phyloP scores from a whole-genome alignment of 2,797 vertebrate species.

The Otus scops region DNA sequence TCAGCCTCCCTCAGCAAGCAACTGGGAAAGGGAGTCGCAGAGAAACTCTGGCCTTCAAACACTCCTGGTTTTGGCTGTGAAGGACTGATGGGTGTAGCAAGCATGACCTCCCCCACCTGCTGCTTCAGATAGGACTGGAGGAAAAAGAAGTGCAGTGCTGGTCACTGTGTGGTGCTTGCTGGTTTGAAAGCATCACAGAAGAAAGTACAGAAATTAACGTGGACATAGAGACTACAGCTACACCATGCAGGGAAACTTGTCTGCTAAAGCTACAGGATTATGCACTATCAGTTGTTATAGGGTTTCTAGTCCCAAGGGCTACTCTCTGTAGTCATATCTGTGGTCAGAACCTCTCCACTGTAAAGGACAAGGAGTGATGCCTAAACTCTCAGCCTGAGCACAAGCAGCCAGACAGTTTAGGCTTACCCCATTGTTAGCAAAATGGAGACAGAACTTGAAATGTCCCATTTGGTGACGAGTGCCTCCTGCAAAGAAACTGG shows the following conservation, averaged over 20 bases:
- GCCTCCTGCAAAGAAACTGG: background rate
- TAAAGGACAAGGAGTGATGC: background rate
- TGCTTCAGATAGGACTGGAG: background rate
- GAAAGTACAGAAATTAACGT: background rate
- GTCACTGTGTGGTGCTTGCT: accelerated
- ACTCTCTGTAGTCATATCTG: background rate
- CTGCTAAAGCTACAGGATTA: background rate
- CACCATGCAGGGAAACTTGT: background rate
- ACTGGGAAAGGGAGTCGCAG: background rate
- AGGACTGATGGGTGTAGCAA: background rate
- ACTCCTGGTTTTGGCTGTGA: background rate
- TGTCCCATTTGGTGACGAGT: background rate
- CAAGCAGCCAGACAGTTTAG: background rate
- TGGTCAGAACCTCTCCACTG: background rate
- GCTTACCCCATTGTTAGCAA: background rate
- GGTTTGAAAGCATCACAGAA: background rate
- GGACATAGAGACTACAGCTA: background rate
- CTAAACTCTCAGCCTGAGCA: background rate
- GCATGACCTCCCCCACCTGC: accelerated
- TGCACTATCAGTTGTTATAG: background rate
- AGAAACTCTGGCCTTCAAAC: background rate
- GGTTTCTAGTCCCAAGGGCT: background rate
- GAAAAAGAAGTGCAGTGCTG: background rate
- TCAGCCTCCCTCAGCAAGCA: background rate
- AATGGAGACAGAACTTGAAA: background rate